These are phyloP conservation scores for Acrobeloides nanus DNA, from an alignment of 2,888 invertebrate species.

Conservation along the genomic window DNA sequence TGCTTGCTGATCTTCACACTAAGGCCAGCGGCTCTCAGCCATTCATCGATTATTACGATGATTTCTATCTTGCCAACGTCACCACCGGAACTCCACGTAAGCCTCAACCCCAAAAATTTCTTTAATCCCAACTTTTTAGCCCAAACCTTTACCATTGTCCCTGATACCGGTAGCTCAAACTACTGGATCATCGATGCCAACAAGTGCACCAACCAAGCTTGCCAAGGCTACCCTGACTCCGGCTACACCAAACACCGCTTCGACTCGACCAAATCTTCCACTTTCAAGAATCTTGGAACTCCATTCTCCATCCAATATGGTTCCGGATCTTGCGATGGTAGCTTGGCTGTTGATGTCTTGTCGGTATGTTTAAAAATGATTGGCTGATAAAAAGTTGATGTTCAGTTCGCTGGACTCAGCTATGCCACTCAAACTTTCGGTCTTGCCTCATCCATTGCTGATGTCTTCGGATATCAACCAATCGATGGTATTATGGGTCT, in stretches of 20 bases:
- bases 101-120: not conserved
- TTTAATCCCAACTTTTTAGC: not conserved
- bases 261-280: not conserved
- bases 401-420: conserved; percentile 31
- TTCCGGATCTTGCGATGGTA: too few relatives aligned
- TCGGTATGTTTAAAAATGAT: too few relatives aligned
- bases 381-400: too few relatives aligned
- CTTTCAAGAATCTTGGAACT: not conserved
- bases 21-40: conserved; percentile 9
- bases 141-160: conserved; percentile 8
- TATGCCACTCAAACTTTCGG: conserved; percentile 36
- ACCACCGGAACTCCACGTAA: conserved; percentile 12
- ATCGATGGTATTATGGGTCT: conserved; percentile 47
- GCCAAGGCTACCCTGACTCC: conserved; percentile 1
- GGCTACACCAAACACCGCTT: not conserved
- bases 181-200: conserved; percentile 12
- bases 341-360: not conserved
- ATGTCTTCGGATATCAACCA: conserved; percentile 43
- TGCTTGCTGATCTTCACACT: too few relatives aligned
- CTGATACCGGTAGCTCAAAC: conserved; percentile 10
- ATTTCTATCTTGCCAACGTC: conserved; percentile 12
- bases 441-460: conserved; percentile 32
- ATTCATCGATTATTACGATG: conserved; percentile 13
- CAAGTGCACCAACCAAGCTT: conserved; percentile 6
- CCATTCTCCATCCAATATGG: too few relatives aligned